Base-by-base conservation (phyloP, 92 coral and sea anemone genomes). In the Epizoanthus fatuus region DNA sequence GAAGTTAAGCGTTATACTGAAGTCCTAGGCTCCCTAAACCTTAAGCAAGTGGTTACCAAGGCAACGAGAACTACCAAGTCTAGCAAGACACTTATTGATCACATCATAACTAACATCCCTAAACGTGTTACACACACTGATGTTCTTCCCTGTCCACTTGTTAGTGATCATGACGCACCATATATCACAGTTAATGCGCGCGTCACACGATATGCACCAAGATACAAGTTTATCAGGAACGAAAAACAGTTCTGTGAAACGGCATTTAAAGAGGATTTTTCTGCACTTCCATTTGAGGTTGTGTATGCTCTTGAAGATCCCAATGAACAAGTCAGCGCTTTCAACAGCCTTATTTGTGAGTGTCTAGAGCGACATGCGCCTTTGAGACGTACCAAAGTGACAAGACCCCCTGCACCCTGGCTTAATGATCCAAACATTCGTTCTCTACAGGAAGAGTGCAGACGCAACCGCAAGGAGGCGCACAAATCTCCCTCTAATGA, bases 21-120 rank as follows among this genome's bases (percentile, higher is more conserved):
- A 69, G 11, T 87, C 63, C 63, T 86, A 25, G 84, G 77, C 64
- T 79, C 86, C 19, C 73, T 87, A 29, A 87, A 87, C n/a, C 71
- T 80, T n/a, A 80, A 70, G 40, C 74, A 80, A 55, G 75, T 87
- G 75, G 90, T 81, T 39, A 87, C 86, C 57, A 80, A 80, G 47
- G 70, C 77, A 47, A 85, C 84, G 19, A 38, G 75, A 66, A 72
- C 59, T 10, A 81, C 69, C 29, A 81, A 1, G 57, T 40, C 75
- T 19, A 66, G 64, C 35, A 87, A 81, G 39, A 87, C 87, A 45
- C 83, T 70, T 7, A 73, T 81, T 64, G 77, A 73, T 63, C 87
- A 87, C 79, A 32, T 81, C 13, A 75, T 81, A 3, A 87, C 83
- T 25, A 81, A 73, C 69, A 45, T 68, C 25, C 73, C 52, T 13